Percentiles rank a stretch among this genome's conserved stretches.
These are phyloP conservation scores for Eurystomus glaucurus DNA, from an alignment of 2,797 vertebrate species.

Conservation along the genomic window DNA sequence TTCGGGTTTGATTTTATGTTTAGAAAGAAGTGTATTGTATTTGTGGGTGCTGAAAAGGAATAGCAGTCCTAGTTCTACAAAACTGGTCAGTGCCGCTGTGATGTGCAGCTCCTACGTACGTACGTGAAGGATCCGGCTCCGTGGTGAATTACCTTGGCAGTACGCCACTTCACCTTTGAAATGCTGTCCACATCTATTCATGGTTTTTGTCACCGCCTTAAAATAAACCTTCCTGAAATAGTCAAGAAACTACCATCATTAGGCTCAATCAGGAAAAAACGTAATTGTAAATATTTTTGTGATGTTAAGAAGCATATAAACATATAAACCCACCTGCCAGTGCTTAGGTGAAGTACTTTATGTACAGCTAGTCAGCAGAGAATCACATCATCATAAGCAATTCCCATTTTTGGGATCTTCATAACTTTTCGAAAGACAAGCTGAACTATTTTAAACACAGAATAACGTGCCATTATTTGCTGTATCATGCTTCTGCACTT, in stretches of 20 bases:
- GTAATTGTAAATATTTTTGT: background rate
- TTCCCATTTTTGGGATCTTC: background rate
- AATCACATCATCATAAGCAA: background rate
- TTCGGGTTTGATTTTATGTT: background rate
- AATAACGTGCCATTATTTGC: background rate
- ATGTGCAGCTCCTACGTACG: background rate
- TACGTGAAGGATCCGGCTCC: background rate
- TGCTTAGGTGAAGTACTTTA: background rate
- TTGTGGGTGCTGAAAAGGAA: background rate
- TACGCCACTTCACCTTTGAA: background rate
- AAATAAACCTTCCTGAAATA: background rate
- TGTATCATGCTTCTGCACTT: background rate
- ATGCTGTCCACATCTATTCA: background rate
- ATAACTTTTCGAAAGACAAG: background rate
- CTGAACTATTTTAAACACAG: background rate
- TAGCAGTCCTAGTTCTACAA: background rate
- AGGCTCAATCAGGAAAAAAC: background rate
- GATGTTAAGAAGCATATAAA: background rate
- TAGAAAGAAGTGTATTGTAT: background rate
- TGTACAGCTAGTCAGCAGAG: background rate
- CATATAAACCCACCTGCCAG: background rate
- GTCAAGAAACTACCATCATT: background rate
- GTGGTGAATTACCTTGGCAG: background rate
- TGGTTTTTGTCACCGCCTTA: background rate
- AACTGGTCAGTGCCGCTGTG: rapidly evolving